Evolutionary conservation across 2,797 vertebrate genomes (phyloP).

Genomic region (Falco columbarius): DNA sequence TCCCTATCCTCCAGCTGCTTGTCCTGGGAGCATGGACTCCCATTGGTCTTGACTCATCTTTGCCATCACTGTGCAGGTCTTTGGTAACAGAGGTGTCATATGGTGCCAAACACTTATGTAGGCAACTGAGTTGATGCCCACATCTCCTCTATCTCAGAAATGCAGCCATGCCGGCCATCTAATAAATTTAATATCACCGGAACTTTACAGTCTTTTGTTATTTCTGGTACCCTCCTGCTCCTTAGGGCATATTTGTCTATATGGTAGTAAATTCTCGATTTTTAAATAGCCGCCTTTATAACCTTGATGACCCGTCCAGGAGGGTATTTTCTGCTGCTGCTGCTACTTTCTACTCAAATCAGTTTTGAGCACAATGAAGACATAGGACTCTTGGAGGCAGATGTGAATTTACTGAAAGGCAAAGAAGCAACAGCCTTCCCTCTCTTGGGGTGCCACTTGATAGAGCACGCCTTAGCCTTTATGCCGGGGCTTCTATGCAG

Average conservation of each 20-base stretch:
- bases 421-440: neutral
- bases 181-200: neutral
- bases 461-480: neutral
- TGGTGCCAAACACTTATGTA: neutral
- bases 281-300: neutral
- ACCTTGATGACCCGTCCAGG: accelerated
- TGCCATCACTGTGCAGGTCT: neutral
- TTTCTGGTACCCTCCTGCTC: neutral
- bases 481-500: neutral
- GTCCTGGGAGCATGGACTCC: neutral
- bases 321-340: neutral
- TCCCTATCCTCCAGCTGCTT: neutral
- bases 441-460: neutral
- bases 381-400: neutral
- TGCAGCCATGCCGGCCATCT: neutral
- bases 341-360: neutral
- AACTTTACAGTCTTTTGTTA: accelerated
- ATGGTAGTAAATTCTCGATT: neutral
- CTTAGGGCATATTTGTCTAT: neutral
- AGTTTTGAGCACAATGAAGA: neutral
- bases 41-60: neutral
- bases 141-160: neutral
- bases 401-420: neutral
- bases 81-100: neutral
- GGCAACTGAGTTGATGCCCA: neutral